Evolutionary conservation across 2,888 invertebrate genomes (phyloP).

Genomic region (Syrphus vitripennis): DNA sequence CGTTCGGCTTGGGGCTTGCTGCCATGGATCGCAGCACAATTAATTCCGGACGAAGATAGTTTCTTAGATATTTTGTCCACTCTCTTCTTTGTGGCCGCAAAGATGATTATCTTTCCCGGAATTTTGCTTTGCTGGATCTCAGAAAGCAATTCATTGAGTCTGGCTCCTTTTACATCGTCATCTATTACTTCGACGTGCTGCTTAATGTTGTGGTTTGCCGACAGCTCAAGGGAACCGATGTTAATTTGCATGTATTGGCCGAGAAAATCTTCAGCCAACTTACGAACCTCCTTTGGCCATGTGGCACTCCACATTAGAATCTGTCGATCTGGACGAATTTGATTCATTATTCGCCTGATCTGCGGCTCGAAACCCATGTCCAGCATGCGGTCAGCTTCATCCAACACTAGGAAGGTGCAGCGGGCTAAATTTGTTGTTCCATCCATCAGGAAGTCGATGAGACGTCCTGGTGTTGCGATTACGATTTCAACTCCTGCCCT

Average conservation of each 20-base stretch:
- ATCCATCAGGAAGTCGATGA: conserved; percentile 91
- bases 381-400: conserved; percentile 96
- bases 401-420: conserved; percentile 92
- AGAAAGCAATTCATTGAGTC: conserved; percentile 76
- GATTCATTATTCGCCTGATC: conserved; percentile 94
- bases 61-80: conserved; percentile 91
- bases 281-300: conserved; percentile 98
- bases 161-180: conserved; percentile 85
- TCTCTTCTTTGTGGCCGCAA: conserved; percentile 97
- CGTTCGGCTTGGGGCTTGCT: conserved; percentile 96
- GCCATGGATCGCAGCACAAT: conserved; percentile 94
- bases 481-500: conserved; percentile 91
- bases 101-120: conserved; percentile 93
- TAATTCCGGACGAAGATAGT: conserved; percentile 90
- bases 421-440: conserved; percentile 88
- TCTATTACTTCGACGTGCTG: conserved; percentile 91
- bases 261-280: conserved; percentile 95
- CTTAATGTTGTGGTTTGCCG: conserved; percentile 93
- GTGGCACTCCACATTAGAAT: conserved; percentile 99
- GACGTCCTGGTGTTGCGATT: conserved; percentile 93
- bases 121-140: conserved; percentile 90
- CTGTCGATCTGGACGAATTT: conserved; percentile 96
- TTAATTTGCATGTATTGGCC: conserved; percentile 94
- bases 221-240: conserved; percentile 89
- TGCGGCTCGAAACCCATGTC: conserved; percentile 99